Percentiles rank a stretch among this genome's conserved stretches.
Conservation (phyloP, 2,797 vertebrate species). For the Hydrophis major region DNA sequence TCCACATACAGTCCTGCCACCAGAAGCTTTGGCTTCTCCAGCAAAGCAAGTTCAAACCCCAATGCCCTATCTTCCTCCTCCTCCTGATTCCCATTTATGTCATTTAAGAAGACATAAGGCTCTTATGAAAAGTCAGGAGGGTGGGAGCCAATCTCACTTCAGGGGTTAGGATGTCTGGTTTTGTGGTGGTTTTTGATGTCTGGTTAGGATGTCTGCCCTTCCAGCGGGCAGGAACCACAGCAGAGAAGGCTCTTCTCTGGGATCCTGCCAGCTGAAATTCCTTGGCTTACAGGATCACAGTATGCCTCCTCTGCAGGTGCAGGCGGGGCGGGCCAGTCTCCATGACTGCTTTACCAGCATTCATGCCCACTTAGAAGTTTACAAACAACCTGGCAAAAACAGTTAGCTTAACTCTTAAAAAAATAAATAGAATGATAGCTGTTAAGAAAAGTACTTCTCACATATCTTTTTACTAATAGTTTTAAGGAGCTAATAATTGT, state of each 20-base stretch:
- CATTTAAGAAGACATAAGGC: not conserved
- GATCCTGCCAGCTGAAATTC: not conserved
- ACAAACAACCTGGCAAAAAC: not conserved
- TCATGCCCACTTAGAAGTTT: not conserved
- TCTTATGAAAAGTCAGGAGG: not conserved
- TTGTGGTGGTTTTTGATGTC: too few species aligned
- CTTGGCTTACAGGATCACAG: not conserved
- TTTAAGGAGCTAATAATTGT: not conserved
- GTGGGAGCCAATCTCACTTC: not conserved
- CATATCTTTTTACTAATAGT: not conserved
- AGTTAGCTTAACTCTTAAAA: not conserved
- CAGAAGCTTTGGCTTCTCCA: too few species aligned
- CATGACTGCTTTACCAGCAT: not conserved
- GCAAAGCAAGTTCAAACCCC: too few species aligned
- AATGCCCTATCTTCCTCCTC: too few species aligned
- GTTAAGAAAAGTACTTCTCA: not conserved
- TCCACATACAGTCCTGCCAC: too few species aligned
- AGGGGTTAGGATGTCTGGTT: not conserved
- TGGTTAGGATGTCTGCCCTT: not conserved
- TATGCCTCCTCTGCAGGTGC: not conserved
- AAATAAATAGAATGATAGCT: not conserved
- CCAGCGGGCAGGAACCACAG: too few species aligned
- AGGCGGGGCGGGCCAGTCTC: not conserved
- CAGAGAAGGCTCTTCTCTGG: not conserved
- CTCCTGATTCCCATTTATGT: too few species aligned